Base-by-base conservation (phyloP, 2,113 vertebrate genomes). In the Tylochromis polylepis region DNA sequence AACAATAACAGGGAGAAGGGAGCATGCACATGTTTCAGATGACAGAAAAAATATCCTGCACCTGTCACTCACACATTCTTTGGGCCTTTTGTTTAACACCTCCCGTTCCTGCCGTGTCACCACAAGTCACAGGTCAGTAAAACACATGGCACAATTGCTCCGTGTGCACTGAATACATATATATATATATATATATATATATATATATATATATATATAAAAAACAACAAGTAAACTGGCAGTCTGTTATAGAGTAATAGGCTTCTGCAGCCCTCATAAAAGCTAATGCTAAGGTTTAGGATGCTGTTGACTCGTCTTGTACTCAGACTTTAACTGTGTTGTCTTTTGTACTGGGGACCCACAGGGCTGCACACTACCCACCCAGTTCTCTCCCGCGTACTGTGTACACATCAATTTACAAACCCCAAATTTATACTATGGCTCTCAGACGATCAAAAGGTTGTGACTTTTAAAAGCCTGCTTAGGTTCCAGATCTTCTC, bases 51-150 rank as follows among this genome's bases (percentile, higher is more conserved):
- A 89, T 34, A 59, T 34, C 82, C 90, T 79, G 87, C 96, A 96
- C 95, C 95, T 96, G 95, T 94, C 88, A 79, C 55, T 70, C 75
- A 72, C 83, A 85, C 94, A 95, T 94, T 95, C 94, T 92, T 85
- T 87, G 49, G 87, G 60, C 80, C 90, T 93, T 92, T 93, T 92
- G 91, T 92, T 91, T 82, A 34, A 93, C 93, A 87, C 90, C 90
- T 93, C 87, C 53, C 72, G 18, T 92, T 95, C 90, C 91, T 89
- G 90, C 38, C 24, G 11, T 89, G 89, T 91, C 93, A 93, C 85
- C 56, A 55, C 79, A 56, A 59, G 87, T 79, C 59, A 82, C 18
- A 80, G 89, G 93, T 89, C 84, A 67, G 46, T 88, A 9, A 53
- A 78, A 79, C 67, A 46, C 24, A 51, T 27, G 8, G 55, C 27